These are phyloP conservation scores for Asbolus verrucosus DNA, from an alignment of 1,140 invertebrate genomes.

Conservation along the genomic window DNA sequence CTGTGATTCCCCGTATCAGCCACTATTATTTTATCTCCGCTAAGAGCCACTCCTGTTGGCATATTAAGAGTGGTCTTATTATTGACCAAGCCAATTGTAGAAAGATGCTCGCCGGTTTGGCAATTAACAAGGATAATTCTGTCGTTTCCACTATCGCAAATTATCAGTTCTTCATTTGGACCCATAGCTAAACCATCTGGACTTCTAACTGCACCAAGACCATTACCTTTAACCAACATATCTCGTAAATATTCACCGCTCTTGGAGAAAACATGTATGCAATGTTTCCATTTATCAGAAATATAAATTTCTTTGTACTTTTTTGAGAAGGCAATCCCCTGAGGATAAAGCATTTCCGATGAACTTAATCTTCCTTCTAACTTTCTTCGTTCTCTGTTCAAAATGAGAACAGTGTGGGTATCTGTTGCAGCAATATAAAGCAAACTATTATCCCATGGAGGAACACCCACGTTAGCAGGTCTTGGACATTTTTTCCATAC, in stretches of 20 bases:
- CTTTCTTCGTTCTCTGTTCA: slow-evolving; percentile 69
- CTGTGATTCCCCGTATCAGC: slow-evolving; percentile 77
- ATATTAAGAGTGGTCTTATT: slow-evolving; percentile 71
- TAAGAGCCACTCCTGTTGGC: slow-evolving; percentile 76
- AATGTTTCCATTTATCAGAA: slow-evolving; percentile 79
- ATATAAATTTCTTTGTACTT: slow-evolving; percentile 73
- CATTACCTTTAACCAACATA: slow-evolving; percentile 74
- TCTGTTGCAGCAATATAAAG: slow-evolving; percentile 68
- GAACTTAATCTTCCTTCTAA: slow-evolving; percentile 66
- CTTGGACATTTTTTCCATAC: slow-evolving; percentile 69
- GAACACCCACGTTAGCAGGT: slow-evolving; percentile 70
- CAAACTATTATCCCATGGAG: slow-evolving; percentile 70
- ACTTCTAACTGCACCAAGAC: slow-evolving; percentile 73
- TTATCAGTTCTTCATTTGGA: slow-evolving; percentile 68
- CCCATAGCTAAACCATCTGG: slow-evolving; percentile 79
- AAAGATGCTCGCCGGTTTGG: slow-evolving; percentile 65
- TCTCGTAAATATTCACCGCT: slow-evolving; percentile 71
- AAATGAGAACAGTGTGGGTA: slow-evolving; percentile 56
- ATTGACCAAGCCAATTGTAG: slow-evolving; percentile 65
- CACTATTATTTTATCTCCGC: slow-evolving; percentile 68
- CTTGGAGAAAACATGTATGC: slow-evolving; percentile 79
- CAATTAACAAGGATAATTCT: slow-evolving; percentile 70
- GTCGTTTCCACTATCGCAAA: slow-evolving; percentile 84
- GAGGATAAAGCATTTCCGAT: slow-evolving; percentile 74
- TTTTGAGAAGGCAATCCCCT: slow-evolving; percentile 75